Percentiles rank a stretch among this genome's conserved stretches.
These are phyloP conservation scores for Trichonephila clavipes DNA, from an alignment of 1,140 invertebrate genomes.

Conservation along the genomic window DNA sequence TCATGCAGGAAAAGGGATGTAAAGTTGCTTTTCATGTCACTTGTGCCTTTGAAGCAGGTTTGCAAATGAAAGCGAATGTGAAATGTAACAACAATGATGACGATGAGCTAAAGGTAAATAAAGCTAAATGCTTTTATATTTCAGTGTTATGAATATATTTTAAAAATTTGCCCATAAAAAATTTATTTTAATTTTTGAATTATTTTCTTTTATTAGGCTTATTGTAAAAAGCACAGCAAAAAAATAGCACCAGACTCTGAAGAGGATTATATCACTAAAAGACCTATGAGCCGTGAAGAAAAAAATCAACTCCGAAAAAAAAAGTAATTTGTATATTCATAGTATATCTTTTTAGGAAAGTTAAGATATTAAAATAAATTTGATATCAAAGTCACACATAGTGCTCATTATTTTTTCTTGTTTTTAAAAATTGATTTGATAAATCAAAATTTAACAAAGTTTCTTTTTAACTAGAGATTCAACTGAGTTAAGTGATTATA, in stretches of 20 bases:
- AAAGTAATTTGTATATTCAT: conserved; percentile 43
- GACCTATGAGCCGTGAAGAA: conserved; percentile 53
- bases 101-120: conserved; percentile 71
- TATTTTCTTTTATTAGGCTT: conserved; percentile 46
- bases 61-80: conserved; percentile 90
- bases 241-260: conserved; percentile 36
- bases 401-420: no score
- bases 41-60: conserved; percentile 97
- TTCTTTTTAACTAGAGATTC: no score
- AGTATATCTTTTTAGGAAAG: no score
- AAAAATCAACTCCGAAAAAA: conserved; percentile 49
- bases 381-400: no score
- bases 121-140: no score
- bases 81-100: conserved; percentile 56
- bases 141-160: neutral
- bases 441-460: no score
- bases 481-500: no score
- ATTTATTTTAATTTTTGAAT: neutral
- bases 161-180: neutral
- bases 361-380: no score
- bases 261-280: conserved; percentile 2
- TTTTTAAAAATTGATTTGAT: no score
- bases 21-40: conserved; percentile 99
- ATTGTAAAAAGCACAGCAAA: conserved; percentile 71
- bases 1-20: conserved; percentile 88